phyloP scores from a whole-genome alignment of 2,797 vertebrate species.

The Sternarchorhynchus goeldii region DNA sequence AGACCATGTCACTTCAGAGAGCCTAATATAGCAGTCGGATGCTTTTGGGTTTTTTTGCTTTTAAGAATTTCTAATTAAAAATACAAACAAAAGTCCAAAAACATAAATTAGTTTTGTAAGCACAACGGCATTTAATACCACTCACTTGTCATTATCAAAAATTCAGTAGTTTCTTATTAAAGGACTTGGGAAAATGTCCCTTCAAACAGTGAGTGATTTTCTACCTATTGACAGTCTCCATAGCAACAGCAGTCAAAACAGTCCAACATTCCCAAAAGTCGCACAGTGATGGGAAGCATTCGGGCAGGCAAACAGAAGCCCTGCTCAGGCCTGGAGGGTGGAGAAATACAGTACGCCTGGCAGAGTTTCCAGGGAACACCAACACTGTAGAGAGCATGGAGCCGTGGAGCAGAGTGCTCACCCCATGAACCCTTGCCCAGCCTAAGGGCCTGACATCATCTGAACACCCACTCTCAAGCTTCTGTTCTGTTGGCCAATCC shows the following conservation, averaged over 20 bases:
- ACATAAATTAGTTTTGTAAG: too few relatives aligned
- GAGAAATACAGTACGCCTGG: conserved; percentile 15
- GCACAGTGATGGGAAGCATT: conserved; percentile 27
- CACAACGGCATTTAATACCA: too few relatives aligned
- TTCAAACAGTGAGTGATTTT: conserved; percentile 14
- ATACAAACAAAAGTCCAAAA: too few relatives aligned
- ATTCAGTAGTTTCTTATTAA: neutral
- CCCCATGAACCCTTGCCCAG: conserved; percentile 1
- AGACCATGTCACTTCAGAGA: neutral
- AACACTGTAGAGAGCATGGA: conserved; percentile 23
- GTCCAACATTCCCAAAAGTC: conserved; percentile 23
- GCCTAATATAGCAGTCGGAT: neutral
- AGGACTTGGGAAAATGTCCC: neutral
- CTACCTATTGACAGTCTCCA: conserved; percentile 29
- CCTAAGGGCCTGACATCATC: conserved; percentile 47
- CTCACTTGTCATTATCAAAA: neutral
- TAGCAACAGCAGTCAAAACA: conserved; percentile 45
- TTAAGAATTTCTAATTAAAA: too few relatives aligned
- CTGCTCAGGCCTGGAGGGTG: conserved; percentile 33
- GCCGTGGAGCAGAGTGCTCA: conserved; percentile 16
- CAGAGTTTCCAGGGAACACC: conserved; percentile 22
- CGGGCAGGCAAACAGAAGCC: conserved; percentile 44
- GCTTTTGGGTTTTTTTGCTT: too few relatives aligned
- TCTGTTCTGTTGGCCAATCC: conserved; percentile 17
- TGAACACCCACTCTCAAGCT: conserved; percentile 22